phyloP scores from a whole-genome alignment of 2,797 vertebrate genomes.

The Carcharodon carcharias region DNA sequence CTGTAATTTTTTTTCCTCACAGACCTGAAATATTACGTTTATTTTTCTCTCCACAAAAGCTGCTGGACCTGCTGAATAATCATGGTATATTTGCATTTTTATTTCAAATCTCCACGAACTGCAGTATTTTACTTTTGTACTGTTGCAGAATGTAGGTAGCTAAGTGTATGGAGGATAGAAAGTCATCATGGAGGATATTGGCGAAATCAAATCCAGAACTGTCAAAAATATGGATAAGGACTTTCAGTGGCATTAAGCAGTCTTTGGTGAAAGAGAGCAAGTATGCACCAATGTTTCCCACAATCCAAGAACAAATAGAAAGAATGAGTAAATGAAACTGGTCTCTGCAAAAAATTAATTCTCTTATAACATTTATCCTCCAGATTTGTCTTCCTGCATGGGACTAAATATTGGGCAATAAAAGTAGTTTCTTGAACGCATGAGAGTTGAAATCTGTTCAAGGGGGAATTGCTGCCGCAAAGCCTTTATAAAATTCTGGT shows the following conservation, averaged over 20 bases:
- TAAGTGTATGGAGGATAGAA: neutral
- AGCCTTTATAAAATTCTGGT: neutral
- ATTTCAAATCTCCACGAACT: too few relatives aligned
- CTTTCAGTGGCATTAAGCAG: neutral
- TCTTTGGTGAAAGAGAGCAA: neutral
- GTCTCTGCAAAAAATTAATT: neutral
- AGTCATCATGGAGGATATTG: neutral
- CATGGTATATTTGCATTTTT: too few relatives aligned
- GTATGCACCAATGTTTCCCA: neutral
- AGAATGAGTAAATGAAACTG: neutral
- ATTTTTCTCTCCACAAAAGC: too few relatives aligned
- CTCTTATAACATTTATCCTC: neutral
- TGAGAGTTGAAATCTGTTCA: neutral
- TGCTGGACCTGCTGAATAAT: too few relatives aligned
- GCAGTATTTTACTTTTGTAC: too few relatives aligned
- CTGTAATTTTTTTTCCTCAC: too few relatives aligned
- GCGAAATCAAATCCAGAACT: neutral
- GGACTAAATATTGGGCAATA: neutral
- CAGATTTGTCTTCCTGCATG: neutral
- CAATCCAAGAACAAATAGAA: neutral
- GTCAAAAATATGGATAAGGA: neutral
- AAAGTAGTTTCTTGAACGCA: neutral
- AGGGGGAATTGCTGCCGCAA: neutral
- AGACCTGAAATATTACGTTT: too few relatives aligned
- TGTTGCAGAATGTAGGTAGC: neutral